Conservation (phyloP, 2,113 vertebrate genomes). For the Morone chrysops region DNA sequence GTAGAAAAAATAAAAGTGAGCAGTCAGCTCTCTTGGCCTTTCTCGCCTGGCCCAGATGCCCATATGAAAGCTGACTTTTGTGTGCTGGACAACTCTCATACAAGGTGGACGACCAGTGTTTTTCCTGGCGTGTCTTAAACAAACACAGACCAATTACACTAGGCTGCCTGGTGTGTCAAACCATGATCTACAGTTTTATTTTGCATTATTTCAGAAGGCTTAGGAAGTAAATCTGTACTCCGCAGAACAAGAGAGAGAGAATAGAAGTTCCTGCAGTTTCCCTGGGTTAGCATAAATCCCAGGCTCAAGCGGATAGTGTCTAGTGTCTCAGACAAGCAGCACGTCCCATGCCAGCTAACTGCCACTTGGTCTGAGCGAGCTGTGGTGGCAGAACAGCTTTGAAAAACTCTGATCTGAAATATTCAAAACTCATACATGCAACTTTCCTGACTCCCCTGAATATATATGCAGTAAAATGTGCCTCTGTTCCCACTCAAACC, state of each 20-base stretch:
- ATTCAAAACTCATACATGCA: conserved; percentile 69
- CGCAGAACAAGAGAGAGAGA: conserved; percentile 53
- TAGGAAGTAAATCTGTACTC: conserved; percentile 57
- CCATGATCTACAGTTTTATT: conserved; percentile 74
- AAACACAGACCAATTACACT: conserved; percentile 76
- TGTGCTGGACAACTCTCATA: conserved; percentile 61
- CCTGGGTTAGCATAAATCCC: conserved; percentile 55
- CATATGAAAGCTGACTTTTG: conserved; percentile 82
- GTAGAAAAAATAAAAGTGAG: conserved; percentile 75
- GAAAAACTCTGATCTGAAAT: conserved; percentile 72
- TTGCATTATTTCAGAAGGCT: conserved; percentile 72
- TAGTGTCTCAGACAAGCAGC: conserved; percentile 51
- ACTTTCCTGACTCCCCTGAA: conserved; percentile 62
- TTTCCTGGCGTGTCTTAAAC: conserved; percentile 76
- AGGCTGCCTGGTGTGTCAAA: conserved; percentile 66
- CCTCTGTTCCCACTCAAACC: conserved; percentile 66
- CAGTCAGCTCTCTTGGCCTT: conserved; percentile 73
- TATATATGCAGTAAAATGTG: conserved; percentile 68
- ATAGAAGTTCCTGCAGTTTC: conserved; percentile 47
- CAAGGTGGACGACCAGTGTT: conserved; percentile 73
- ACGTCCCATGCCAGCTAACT: conserved; percentile 34
- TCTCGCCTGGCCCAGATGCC: conserved; percentile 62
- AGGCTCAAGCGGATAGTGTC: conserved; percentile 48
- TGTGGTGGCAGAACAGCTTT: conserved; percentile 51
- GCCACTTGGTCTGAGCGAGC: conserved; percentile 47